Evolutionary conservation across 2,888 invertebrate genomes (phyloP).

Genomic region (Panopea generosa): DNA sequence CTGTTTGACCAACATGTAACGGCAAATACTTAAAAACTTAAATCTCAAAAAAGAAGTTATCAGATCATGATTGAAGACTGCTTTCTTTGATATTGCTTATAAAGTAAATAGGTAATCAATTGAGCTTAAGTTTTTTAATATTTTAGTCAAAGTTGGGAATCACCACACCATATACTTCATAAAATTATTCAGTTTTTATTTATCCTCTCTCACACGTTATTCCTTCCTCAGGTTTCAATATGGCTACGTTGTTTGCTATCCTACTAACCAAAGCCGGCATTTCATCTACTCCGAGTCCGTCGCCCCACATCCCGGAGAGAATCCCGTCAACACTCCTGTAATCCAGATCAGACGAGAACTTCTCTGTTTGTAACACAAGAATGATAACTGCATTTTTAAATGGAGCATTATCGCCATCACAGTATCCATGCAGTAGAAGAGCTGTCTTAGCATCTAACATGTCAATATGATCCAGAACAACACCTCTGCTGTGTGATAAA

Average conservation of each 20-base stretch:
- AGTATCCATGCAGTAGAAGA: constrained; percentile 80
- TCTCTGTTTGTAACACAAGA: constrained; percentile 68
- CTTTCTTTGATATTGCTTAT: too few species aligned
- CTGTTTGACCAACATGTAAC: too few species aligned
- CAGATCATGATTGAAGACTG: too few species aligned
- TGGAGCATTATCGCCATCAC: constrained; percentile 82
- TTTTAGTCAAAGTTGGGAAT: too few species aligned
- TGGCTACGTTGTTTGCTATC: constrained; percentile 75
- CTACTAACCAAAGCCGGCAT: constrained; percentile 74
- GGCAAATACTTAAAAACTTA: too few species aligned
- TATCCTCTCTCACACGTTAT: constrained; percentile 18
- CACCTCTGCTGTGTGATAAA: constrained; percentile 55
- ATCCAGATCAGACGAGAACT: not conserved
- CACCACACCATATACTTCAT: too few species aligned
- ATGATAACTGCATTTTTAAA: constrained; percentile 77
- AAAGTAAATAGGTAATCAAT: too few species aligned
- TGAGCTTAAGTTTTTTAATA: too few species aligned
- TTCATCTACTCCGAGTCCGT: constrained; percentile 72
- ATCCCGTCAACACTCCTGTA: constrained; percentile 59
- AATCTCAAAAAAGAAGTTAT: too few species aligned
- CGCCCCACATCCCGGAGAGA: constrained; percentile 67
- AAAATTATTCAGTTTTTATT: not conserved
- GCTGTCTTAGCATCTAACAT: constrained; percentile 70
- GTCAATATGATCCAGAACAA: constrained; percentile 76
- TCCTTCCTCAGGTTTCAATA: constrained; percentile 65